Conservation (phyloP, 2,797 vertebrate genomes). For the Amphiprion clarkii region DNA sequence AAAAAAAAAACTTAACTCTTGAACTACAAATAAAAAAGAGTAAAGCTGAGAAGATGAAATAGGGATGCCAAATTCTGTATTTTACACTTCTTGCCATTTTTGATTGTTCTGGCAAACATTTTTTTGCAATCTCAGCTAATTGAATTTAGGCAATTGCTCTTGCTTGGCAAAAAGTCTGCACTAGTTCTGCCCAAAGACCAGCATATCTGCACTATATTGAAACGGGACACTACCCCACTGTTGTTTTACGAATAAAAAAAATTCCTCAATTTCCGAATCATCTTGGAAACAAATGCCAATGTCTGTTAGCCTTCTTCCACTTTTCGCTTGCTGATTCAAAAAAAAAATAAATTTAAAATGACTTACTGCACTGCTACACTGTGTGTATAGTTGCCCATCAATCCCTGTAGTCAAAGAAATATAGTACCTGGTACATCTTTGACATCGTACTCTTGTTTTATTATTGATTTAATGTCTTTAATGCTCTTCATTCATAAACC, state of each 20-base stretch:
- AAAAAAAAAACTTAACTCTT: slow-evolving; percentile 12
- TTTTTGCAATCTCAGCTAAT: slow-evolving; percentile 47
- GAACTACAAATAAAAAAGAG: slow-evolving; percentile 3
- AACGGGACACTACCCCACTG: not conserved
- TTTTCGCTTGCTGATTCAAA: slow-evolving; percentile 6
- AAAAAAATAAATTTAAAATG: slow-evolving; percentile 16
- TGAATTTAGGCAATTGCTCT: slow-evolving; percentile 31
- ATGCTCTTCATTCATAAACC: slow-evolving; percentile 38
- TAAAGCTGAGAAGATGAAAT: slow-evolving; percentile 25
- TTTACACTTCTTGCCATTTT: slow-evolving; percentile 31
- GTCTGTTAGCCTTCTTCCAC: not conserved
- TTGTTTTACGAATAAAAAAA: not conserved
- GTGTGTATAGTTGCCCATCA: not conserved
- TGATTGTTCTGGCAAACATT: slow-evolving; percentile 31
- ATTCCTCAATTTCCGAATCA: slow-evolving; percentile 1
- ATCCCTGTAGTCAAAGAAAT: slow-evolving; percentile 12
- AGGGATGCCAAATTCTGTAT: slow-evolving; percentile 1
- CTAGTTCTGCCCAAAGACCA: not conserved
- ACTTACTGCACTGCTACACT: not conserved
- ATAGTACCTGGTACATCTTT: slow-evolving; percentile 20
- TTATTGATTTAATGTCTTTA: slow-evolving; percentile 50
- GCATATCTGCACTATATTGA: slow-evolving; percentile 1
- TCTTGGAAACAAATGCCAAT: slow-evolving; percentile 3
- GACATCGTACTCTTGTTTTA: slow-evolving; percentile 20
- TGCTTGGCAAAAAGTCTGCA: slow-evolving; percentile 24